Evolutionary conservation across 2,113 vertebrate species (phyloP).

Genomic region (Gymnorhina tibicen): DNA sequence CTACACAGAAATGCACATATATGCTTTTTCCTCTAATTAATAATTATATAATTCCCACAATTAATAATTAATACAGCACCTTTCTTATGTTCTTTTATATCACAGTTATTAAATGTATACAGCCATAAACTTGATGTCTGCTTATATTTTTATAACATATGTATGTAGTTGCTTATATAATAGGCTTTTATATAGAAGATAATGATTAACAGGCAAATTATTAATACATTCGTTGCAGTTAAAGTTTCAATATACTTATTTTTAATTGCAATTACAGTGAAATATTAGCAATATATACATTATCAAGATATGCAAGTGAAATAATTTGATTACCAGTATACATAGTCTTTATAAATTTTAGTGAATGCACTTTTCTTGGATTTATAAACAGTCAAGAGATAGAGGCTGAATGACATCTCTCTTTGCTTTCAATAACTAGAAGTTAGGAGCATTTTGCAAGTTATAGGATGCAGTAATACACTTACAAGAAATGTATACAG

Average conservation of each 20-base stretch:
- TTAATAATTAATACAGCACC: neutral
- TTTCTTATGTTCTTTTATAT: neutral
- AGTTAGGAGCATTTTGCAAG: neutral
- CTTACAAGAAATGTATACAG: neutral
- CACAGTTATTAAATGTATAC: neutral
- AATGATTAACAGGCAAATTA: neutral
- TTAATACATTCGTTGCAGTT: neutral
- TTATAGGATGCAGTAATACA: neutral
- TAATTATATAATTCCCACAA: neutral
- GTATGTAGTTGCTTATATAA: neutral
- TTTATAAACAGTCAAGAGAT: neutral
- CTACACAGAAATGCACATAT: neutral
- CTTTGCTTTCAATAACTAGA: neutral
- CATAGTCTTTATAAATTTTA: neutral
- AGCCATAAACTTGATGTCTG: neutral
- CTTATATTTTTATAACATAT: neutral
- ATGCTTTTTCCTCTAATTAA: neutral
- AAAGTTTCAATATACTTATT: neutral
- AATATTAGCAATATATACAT: neutral
- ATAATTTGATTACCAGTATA: neutral
- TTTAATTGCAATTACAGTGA: neutral
- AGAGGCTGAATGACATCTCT: neutral
- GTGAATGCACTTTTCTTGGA: neutral
- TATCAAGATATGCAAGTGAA: neutral
- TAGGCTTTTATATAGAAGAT: neutral